Evolutionary conservation across 2,797 vertebrate genomes (phyloP).

Genomic region (Sternotherus odoratus): DNA sequence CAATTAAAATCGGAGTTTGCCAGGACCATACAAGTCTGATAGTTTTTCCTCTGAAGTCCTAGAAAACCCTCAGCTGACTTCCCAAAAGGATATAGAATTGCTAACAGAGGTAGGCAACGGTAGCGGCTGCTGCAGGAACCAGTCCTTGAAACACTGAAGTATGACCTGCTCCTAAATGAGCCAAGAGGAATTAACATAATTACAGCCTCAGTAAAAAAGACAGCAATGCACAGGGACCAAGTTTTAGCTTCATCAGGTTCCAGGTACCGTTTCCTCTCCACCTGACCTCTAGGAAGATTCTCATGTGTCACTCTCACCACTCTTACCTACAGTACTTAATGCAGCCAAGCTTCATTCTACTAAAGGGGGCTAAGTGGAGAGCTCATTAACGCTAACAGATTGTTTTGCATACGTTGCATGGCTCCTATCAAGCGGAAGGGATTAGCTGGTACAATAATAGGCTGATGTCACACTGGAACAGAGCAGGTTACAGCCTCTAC

Average conservation of each 20-base stretch:
- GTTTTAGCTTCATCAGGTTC: background rate
- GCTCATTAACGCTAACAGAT: background rate
- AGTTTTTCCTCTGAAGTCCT: background rate
- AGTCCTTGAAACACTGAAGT: background rate
- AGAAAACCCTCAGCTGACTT: background rate
- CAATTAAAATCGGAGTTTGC: background rate
- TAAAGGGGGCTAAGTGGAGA: background rate
- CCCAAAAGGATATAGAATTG: background rate
- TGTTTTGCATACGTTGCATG: background rate
- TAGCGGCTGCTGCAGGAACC: background rate
- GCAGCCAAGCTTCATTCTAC: background rate
- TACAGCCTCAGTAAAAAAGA: background rate
- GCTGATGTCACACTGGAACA: conserved; percentile 2
- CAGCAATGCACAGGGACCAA: background rate
- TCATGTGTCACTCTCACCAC: background rate
- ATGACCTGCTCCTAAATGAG: background rate
- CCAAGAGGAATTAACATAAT: background rate
- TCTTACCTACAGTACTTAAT: background rate
- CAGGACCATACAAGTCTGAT: background rate
- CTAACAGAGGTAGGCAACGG: background rate
- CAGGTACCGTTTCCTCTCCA: background rate
- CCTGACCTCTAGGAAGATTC: background rate
- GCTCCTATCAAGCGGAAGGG: background rate
- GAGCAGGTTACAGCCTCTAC: background rate
- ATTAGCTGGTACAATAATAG: conserved; percentile 12